Percentiles rank a stretch among this genome's conserved stretches.
phyloP scores from a whole-genome alignment of 1,140 invertebrate genomes.

The Dufourea novaeangliae region DNA sequence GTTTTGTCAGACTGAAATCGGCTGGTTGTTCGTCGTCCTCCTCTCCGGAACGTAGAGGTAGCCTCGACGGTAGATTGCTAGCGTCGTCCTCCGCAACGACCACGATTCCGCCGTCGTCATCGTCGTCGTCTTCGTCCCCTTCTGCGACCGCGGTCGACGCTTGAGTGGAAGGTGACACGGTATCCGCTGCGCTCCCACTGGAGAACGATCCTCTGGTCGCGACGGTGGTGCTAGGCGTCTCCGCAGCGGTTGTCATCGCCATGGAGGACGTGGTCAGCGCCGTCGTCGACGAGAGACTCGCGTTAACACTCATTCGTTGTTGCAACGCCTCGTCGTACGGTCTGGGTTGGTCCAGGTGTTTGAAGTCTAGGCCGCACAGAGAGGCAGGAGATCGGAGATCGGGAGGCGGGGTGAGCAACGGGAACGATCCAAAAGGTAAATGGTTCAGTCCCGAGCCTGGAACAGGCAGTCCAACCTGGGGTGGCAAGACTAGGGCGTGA shows the following conservation, averaged over 20 bases:
- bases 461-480: constrained; percentile 85
- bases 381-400: constrained; percentile 85
- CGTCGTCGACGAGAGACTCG: constrained; percentile 59
- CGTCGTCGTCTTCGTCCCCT: constrained; percentile 83
- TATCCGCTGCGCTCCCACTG: constrained; percentile 57
- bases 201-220: constrained; percentile 38
- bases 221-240: constrained; percentile 33
- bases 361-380: constrained; percentile 85
- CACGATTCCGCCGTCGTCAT: constrained; percentile 83
- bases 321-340: constrained; percentile 77
- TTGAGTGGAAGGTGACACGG: constrained; percentile 73
- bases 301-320: constrained; percentile 76
- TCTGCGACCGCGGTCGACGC: constrained; percentile 69
- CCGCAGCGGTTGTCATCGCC: constrained; percentile 80
- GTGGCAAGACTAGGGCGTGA: constrained; percentile 89
- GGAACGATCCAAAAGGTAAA: constrained; percentile 89
- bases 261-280: constrained; percentile 83
- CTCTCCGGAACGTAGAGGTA: constrained; percentile 58
- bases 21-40: constrained; percentile 84
- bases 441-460: constrained; percentile 84
- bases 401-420: constrained; percentile 88
- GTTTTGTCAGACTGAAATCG: constrained; percentile 87
- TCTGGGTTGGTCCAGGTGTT: constrained; percentile 82
- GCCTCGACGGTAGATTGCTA: constrained; percentile 65
- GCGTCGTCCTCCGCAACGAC: constrained; percentile 71